Base-by-base conservation (phyloP, 2,888 invertebrate genomes). In the Imbricaverruca yamaguchii region DNA sequence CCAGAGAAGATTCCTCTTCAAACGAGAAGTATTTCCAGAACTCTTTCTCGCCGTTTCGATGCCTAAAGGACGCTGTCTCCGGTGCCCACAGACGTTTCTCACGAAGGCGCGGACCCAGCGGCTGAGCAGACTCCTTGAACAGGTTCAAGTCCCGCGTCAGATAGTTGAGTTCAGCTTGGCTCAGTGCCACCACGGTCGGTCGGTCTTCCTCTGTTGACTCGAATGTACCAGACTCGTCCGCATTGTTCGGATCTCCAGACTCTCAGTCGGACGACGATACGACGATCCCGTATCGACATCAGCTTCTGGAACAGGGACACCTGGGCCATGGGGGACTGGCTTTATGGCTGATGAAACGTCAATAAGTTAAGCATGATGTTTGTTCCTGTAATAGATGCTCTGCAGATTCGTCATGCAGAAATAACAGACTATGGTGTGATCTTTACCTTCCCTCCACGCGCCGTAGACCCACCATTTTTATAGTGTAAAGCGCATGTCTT, bases 281-380 rank as follows among this genome's bases (percentile, higher is more conserved):
- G n/a, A 12, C 18, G 81, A 79, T 78, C 61, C 81, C 81, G 78
- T 79, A 0, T 21, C 78, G 81, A 79, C 79, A 61, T 79, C 79
- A 56, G 23, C 79, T 23, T 79, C 78, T 59, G 59, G 79, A 78
- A 57, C 78, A 25, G 77, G 25, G 6, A 55, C 53, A 79, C 53
- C 59, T 56, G 78, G 79, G 59, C 81, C 81, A 78, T 81, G 74
- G 77, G 79, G 78, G 74, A 81, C 59, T 79, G 81, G 25, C 57
- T 81, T 81, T 81, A 81, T 77, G 78, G 57, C 59, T 25, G 61
- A 79, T 59, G 59, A 7, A 15, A 59, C 59, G 59, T 59, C 59
- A 15, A 11, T 2, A 59, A 4, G 7, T 59, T 59, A 7, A 59
- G 15, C 59, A 59, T 11, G 59, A 59, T 11, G 59, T 15, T 59